Evolutionary conservation across 2,113 vertebrate genomes (phyloP).

Genomic region (Vulpes lagopus): DNA sequence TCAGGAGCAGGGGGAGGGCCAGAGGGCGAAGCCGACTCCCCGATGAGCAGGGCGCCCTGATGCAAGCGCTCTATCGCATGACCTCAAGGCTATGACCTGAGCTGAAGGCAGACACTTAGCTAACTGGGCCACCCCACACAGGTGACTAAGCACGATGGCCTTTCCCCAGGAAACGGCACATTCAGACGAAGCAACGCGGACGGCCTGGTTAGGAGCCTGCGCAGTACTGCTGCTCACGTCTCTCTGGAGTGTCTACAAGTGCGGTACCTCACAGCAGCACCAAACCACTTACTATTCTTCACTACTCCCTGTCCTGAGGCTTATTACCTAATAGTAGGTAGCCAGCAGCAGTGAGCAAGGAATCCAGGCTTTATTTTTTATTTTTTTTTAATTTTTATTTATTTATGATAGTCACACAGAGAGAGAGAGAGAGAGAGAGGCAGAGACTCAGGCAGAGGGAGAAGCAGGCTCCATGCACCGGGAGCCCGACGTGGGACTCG

Average conservation of each 20-base stretch:
- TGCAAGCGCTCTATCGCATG: neutral
- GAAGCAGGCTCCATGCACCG: too few relatives aligned
- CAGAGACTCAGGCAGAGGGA: too few relatives aligned
- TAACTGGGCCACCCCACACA: neutral
- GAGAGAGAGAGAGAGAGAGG: too few relatives aligned
- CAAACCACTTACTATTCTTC: neutral
- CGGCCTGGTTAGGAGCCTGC: neutral
- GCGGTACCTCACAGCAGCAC: neutral
- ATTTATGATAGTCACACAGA: too few relatives aligned
- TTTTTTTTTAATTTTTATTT: too few relatives aligned
- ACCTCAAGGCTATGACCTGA: neutral
- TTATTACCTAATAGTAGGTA: neutral
- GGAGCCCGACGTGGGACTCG: too few relatives aligned
- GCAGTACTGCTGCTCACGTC: neutral
- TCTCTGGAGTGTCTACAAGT: neutral
- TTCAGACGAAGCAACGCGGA: neutral
- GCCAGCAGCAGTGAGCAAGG: neutral
- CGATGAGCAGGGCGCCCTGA: neutral
- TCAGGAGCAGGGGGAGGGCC: neutral
- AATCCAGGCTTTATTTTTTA: neutral
- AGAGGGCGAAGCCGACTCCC: neutral
- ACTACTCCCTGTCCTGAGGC: neutral
- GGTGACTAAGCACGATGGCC: neutral
- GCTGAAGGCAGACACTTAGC: neutral
- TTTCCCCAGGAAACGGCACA: neutral